A percentile compares a stretch with the other conserved stretches of the same genome.
Conservation (phyloP, 2,888 invertebrate genomes). For the Ectemnius cavifrons region DNA sequence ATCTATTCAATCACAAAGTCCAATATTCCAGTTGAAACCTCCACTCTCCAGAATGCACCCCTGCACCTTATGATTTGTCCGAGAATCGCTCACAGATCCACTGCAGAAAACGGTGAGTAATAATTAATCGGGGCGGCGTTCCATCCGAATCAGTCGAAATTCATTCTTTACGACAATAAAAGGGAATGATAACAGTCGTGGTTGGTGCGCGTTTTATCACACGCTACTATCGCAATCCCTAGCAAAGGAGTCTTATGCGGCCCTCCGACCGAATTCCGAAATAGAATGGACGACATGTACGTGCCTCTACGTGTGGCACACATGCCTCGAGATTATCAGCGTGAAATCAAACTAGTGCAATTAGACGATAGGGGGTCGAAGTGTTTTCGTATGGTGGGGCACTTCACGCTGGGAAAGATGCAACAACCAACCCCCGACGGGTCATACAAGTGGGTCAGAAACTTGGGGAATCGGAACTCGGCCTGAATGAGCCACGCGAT, state of each 20-base stretch:
- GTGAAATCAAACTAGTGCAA: conserved; percentile 45
- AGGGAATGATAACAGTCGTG: too few species aligned
- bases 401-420: conserved; percentile 39
- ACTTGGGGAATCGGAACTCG: conserved; percentile 40
- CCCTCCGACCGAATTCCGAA: conserved; percentile 36
- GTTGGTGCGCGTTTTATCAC: conserved; percentile 19
- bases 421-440: conserved; percentile 29
- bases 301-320: neutral
- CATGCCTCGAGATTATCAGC: conserved; percentile 44
- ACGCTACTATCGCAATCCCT: conserved; percentile 26
- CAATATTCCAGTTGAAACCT: conserved; percentile 45
- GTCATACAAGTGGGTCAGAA: conserved; percentile 66
- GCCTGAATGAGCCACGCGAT: conserved; percentile 66
- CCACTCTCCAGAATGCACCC: conserved; percentile 3
- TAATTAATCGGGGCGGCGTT: neutral
- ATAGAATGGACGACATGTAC: conserved; percentile 21
- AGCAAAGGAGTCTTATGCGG: conserved; percentile 4
- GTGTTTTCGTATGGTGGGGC: conserved; percentile 38
- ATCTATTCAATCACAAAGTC: conserved; percentile 30
- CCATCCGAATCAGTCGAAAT: too few species aligned
- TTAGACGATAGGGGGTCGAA: conserved; percentile 48
- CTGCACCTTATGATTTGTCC: conserved; percentile 3
- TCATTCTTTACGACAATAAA: too few species aligned
- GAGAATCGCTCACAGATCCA: neutral
- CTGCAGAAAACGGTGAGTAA: conserved; percentile 1